Evolutionary conservation across 92 coral and sea anemone species (phyloP).

Genomic region (Bergia puertoricense): DNA sequence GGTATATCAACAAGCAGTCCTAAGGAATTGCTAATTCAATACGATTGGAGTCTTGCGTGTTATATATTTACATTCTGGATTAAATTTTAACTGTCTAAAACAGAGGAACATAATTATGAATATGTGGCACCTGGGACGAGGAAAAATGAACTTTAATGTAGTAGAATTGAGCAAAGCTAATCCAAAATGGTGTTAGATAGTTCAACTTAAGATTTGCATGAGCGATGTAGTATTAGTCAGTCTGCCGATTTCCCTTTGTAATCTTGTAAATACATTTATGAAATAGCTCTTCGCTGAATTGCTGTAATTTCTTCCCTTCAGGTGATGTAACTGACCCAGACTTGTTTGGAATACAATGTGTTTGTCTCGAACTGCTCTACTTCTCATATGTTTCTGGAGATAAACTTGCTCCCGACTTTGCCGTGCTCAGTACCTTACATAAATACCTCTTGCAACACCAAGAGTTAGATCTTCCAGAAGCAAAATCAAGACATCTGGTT

Average conservation of each 20-base stretch:
- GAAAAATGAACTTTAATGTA: too few relatives aligned
- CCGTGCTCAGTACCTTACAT: slow-evolving; percentile 61
- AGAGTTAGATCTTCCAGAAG: slow-evolving; percentile 54
- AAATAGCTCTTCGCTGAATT: background rate
- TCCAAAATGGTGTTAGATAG: background rate
- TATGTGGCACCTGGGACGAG: too few relatives aligned
- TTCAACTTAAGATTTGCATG: background rate
- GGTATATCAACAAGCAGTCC: too few relatives aligned
- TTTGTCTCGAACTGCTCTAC: slow-evolving; percentile 70
- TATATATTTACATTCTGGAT: too few relatives aligned
- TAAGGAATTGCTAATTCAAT: too few relatives aligned
- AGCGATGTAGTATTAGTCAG: too few relatives aligned
- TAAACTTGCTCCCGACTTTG: slow-evolving; percentile 57
- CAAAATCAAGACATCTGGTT: slow-evolving; percentile 52
- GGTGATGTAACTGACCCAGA: slow-evolving; percentile 60
- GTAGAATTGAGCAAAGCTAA: too few relatives aligned
- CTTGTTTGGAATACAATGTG: slow-evolving; percentile 76
- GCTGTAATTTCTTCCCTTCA: background rate
- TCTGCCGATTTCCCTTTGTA: background rate
- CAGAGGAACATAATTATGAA: too few relatives aligned
- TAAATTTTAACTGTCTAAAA: too few relatives aligned
- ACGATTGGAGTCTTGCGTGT: too few relatives aligned
- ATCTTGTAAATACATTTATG: background rate
- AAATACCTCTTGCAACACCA: slow-evolving; percentile 65
- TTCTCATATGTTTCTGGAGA: slow-evolving; percentile 66